phyloP scores from a whole-genome alignment of 2,797 vertebrate genomes.

The Amphiprion clarkii region DNA sequence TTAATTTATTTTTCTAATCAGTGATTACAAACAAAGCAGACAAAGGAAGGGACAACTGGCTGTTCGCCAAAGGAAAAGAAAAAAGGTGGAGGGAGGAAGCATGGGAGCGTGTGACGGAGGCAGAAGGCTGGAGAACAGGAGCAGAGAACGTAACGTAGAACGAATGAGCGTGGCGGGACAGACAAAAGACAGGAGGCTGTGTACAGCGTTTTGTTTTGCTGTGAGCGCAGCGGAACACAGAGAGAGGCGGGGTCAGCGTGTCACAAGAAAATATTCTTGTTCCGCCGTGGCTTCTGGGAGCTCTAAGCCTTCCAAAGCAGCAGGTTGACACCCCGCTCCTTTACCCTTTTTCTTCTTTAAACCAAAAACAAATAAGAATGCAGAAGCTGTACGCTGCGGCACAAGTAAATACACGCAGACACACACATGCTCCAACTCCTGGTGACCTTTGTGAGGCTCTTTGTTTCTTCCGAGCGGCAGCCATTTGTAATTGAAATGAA shows the following conservation, averaged over 20 bases:
- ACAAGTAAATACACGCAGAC: constrained; percentile 26
- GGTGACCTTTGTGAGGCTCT: constrained; percentile 64
- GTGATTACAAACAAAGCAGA: constrained; percentile 63
- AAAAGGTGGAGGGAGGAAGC: constrained; percentile 12
- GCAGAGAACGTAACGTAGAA: constrained; percentile 47
- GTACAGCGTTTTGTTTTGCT: constrained; percentile 56
- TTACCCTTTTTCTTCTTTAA: constrained; percentile 15
- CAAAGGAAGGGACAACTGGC: constrained; percentile 64
- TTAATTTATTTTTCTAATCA: constrained; percentile 57
- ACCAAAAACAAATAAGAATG: constrained; percentile 11
- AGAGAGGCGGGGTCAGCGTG: constrained; percentile 54
- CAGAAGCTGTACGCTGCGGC: neutral
- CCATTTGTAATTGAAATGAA: constrained; percentile 71
- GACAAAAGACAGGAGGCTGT: constrained; percentile 62
- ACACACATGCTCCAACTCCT: constrained; percentile 23
- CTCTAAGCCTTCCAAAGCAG: constrained; percentile 44
- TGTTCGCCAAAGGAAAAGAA: constrained; percentile 44
- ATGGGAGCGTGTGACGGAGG: neutral
- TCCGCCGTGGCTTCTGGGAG: constrained; percentile 29
- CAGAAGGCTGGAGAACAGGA: constrained; percentile 14
- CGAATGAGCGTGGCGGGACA: constrained; percentile 52
- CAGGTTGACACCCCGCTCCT: constrained; percentile 13
- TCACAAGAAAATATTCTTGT: constrained; percentile 52
- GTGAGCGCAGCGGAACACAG: constrained; percentile 30
- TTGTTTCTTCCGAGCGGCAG: constrained; percentile 33